Evolutionary conservation across 2,113 vertebrate genomes (phyloP), one percentile per base, ranked within the genome.

Genomic region (Hippocampus abdominalis): DNA sequence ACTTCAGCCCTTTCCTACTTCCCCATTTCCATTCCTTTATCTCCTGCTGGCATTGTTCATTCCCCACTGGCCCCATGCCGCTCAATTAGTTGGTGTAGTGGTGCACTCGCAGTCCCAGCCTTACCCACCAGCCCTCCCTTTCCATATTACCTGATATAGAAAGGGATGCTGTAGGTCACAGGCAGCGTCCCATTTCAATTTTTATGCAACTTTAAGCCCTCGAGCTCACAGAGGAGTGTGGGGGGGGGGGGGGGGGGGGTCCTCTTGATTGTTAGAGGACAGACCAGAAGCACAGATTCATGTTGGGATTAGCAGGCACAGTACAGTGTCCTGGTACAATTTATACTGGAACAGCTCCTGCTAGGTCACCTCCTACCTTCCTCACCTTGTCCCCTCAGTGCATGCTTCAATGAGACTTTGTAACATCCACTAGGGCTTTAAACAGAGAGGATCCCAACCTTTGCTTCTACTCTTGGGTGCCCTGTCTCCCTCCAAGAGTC

Each of bases 11-110:
- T 86, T 87, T 87, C 74, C 73, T 66, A 39, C 59, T 49, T 79
- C 57, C 78, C 68, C n/a, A 21, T 74, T 68, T 72, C 75, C 73
- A 44, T 82, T 83, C 76, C 75, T 84, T 80, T 85, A 84, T 87
- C 84, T 84, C 82, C 85, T 87, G 76, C 80, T 69, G 84, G 84
- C 84, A 87, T 88, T 89, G 87, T 89, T 88, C 87, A 64, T 76
- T 87, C 84, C 83, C 89, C 83, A 79, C 76, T 59, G 80, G 81
- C 80, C 79, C 77, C 74, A 61, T 70, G 48, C 82, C 66, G 69
- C 85, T 87, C 88, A 91, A 90, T 91, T 92, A 92, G 81, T 80
- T 46, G 86, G 86, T 90, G 87, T 85, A 84, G 77, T 74, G 82
- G 87, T 89, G 89, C 83, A 77, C 74, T 69, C 82, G 63, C 51